Percentiles rank a stretch among this genome's conserved stretches.
Conservation (phyloP, 2,888 invertebrate genomes). For the Aromia moschata region DNA sequence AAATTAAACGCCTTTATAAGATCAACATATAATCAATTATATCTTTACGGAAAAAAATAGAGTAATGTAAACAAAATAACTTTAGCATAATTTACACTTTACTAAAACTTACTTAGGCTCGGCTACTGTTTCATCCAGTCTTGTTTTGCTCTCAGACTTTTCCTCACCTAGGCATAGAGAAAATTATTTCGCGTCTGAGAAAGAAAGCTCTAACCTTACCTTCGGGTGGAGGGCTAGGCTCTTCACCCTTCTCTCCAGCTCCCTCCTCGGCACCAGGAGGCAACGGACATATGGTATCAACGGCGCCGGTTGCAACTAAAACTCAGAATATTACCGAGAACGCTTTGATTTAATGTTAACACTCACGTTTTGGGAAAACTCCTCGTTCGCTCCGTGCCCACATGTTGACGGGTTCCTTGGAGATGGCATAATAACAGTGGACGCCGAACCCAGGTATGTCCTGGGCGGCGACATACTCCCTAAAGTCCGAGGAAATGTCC, state of each 20-base stretch:
- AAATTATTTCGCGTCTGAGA: no score
- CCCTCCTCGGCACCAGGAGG: slow-evolving; percentile 25
- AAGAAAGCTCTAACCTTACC: no score
- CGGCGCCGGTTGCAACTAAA: slow-evolving; percentile 42
- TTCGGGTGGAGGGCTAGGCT: slow-evolving; percentile 22
- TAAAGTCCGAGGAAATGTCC: slow-evolving; percentile 60
- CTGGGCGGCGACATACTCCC: slow-evolving; percentile 63
- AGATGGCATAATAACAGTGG: slow-evolving; percentile 65
- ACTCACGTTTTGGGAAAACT: slow-evolving; percentile 54
- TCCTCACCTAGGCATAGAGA: neutral
- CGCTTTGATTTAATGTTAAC: no score
- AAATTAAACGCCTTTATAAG: no score
- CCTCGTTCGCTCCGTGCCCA: slow-evolving; percentile 60
- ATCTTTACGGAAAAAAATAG: no score
- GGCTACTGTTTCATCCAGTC: neutral
- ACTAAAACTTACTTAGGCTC: neutral
- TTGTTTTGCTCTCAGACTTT: neutral
- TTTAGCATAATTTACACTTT: no score
- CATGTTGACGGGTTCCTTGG: slow-evolving; percentile 60
- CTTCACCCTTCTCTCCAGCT: neutral
- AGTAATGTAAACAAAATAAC: no score
- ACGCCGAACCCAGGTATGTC: slow-evolving; percentile 65
- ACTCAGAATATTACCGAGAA: no score
- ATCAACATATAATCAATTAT: no score
- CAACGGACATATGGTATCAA: slow-evolving; percentile 35